Conservation (phyloP, 2,797 vertebrate genomes). For the Lepus oiostolus region DNA sequence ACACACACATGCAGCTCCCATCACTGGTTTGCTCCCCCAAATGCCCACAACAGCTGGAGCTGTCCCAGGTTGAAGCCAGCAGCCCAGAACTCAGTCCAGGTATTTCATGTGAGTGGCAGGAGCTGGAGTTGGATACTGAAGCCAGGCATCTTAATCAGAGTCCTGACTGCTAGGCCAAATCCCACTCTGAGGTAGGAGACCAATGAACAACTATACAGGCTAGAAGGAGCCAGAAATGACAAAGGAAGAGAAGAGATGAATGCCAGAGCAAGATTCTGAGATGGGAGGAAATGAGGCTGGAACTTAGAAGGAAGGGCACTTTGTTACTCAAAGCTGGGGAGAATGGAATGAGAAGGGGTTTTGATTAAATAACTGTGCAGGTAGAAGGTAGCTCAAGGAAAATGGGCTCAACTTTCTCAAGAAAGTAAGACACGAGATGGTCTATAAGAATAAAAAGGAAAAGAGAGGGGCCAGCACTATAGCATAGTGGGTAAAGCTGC, state of each 20-base stretch:
- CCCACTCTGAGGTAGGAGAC: no score
- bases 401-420: constrained; percentile 11
- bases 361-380: neutral
- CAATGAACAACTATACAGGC: neutral
- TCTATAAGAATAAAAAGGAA: neutral
- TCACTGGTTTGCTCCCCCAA: no score
- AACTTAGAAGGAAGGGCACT: neutral
- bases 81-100: no score
- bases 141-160: no score
- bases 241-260: neutral
- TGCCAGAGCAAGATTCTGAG: neutral
- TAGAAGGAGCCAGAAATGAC: neutral
- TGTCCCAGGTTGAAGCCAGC: no score
- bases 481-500: no score
- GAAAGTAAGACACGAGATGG: neutral
- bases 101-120: no score
- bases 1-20: no score
- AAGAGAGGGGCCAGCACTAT: no score
- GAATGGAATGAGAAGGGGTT: neutral
- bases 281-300: neutral
- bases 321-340: neutral
- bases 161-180: no score
- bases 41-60: no score
- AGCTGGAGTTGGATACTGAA: no score
- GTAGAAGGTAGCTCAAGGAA: neutral